Evolutionary conservation across 2,888 invertebrate species (phyloP), one percentile per base, ranked within the genome.

Genomic region (Nephrotoma appendiculata): DNA sequence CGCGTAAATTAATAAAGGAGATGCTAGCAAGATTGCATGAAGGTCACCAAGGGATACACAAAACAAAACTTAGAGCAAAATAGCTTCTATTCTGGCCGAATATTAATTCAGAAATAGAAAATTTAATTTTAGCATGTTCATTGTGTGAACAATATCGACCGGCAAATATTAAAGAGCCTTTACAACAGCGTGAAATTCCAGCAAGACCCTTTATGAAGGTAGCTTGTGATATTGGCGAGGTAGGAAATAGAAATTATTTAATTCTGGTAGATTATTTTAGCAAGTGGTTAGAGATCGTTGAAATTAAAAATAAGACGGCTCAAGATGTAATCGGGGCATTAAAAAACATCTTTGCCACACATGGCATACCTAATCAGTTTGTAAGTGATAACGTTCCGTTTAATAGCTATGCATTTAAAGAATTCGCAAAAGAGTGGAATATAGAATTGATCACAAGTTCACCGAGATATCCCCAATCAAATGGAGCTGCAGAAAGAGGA

Each of bases 311-410:
- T 57, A 57, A 12, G 19, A 57, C 87, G 4, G 86, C 85, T 87
- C 41, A 42, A 7, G 45, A 87, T 7, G 87, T 88, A 44, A 83
- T 83, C 5, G 86, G 43, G 0, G 86, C 87, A 71, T 86, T 89
- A 43, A 89, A 88, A 86, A 48, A 87, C 3, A 88, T 88, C 43
- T 89, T 88, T 87, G 85, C 88, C n/a, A 86, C 88, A 43, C 87
- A 88, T 86, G 88, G 88, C 41, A 88, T 88, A 41, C 88, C 88
- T 15, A 44, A 86, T 43, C 87, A 88, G 19, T 19, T 19, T 19
- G 19, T 19, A 19, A 19, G 19, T 1, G 89, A 89, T 41, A 88
- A 88, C 41, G 88, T 88, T 6, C 88, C 87, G 31, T 88, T 87
- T 87, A 87, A 86, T 84, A 87, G 87, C 31, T 44, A 85, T 15